Percentiles rank a stretch among this genome's conserved stretches.
Conservation (phyloP, 2,113 vertebrate species). For the Pseudois nayaur region DNA sequence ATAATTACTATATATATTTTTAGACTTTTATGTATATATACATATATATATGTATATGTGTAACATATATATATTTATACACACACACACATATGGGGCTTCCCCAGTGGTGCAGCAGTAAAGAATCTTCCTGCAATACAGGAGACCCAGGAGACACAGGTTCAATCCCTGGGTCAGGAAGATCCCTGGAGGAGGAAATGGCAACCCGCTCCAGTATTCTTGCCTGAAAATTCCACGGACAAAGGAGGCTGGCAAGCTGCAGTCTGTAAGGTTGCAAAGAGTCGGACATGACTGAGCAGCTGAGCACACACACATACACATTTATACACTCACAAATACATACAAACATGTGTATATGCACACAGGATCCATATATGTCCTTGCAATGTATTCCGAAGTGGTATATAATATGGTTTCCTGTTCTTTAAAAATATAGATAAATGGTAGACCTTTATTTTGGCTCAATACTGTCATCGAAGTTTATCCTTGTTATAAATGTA, state of each 20-base stretch:
- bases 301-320: background rate
- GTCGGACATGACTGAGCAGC: background rate
- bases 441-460: background rate
- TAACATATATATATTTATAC: too few species aligned
- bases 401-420: background rate
- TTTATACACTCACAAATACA: background rate
- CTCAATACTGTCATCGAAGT: background rate
- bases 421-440: background rate
- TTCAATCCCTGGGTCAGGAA: background rate
- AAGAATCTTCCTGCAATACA: background rate
- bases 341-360: background rate
- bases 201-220: background rate
- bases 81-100: background rate
- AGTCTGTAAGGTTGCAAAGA: background rate
- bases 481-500: background rate
- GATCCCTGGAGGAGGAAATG: background rate
- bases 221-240: background rate
- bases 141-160: background rate
- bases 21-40: background rate
- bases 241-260: background rate
- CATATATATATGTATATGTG: too few species aligned
- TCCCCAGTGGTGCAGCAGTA: background rate
- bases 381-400: background rate
- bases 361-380: fast-evolving
- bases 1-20: background rate